phyloP scores from a whole-genome alignment of 2,113 vertebrate species.

The Orcinus orca region DNA sequence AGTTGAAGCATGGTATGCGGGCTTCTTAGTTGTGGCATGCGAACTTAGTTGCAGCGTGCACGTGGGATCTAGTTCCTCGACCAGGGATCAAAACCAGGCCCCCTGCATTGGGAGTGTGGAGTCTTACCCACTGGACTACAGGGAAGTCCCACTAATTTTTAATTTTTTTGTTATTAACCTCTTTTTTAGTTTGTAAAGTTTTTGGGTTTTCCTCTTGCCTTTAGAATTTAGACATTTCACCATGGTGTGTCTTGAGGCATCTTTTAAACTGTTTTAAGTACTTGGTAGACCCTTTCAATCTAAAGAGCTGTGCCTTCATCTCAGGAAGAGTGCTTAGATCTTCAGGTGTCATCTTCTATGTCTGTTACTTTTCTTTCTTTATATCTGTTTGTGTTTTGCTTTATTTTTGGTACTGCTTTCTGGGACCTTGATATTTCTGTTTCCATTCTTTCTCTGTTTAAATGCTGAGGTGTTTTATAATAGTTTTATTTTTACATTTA shows the following conservation, averaged over 20 bases:
- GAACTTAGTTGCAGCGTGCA: too few species aligned
- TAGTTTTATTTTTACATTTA: slow-evolving; percentile 19
- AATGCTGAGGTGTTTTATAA: background rate
- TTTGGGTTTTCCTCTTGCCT: background rate
- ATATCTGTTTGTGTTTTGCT: background rate
- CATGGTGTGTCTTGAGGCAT: background rate
- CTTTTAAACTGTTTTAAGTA: background rate
- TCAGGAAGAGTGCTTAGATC: background rate
- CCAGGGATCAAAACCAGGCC: too few species aligned
- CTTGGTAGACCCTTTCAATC: background rate
- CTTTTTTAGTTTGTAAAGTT: background rate
- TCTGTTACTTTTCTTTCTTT: background rate
- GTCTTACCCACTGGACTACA: too few species aligned
- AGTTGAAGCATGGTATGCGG: too few species aligned
- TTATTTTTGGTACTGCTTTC: background rate
- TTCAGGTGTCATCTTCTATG: background rate
- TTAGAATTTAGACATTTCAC: background rate
- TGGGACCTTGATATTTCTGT: background rate
- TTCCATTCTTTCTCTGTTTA: background rate
- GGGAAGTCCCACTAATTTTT: too few species aligned
- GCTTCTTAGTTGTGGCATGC: too few species aligned
- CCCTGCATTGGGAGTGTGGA: too few species aligned
- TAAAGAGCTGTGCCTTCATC: background rate
- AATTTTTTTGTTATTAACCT: background rate
- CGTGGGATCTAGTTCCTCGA: too few species aligned